Percentiles rank a stretch among this genome's conserved stretches.
Conservation (phyloP, 2,797 vertebrate species). For the Botia almorhae region DNA sequence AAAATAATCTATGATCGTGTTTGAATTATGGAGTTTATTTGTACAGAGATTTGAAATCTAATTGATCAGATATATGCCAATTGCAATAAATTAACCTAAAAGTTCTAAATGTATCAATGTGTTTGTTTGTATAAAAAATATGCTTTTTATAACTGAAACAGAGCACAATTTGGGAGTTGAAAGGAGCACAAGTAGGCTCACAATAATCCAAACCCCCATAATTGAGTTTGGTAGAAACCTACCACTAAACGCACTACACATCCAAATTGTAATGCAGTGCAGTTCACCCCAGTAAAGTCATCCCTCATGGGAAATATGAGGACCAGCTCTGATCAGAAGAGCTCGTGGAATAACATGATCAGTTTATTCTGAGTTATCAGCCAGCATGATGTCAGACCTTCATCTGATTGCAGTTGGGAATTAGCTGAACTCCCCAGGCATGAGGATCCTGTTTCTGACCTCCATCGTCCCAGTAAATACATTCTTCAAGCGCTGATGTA, state of each 20-base stretch:
- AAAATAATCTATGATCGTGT: conserved; percentile 32
- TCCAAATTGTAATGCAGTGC: conserved; percentile 22
- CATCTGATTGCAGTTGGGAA: conserved; percentile 39
- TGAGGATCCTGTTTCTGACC: conserved; percentile 48
- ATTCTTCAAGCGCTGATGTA: conserved; percentile 35
- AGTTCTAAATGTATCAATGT: background rate
- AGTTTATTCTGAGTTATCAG: conserved; percentile 51
- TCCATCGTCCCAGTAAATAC: conserved; percentile 34
- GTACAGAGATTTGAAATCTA: conserved; percentile 40
- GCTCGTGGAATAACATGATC: conserved; percentile 37
- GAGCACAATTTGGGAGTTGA: background rate
- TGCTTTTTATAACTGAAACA: background rate
- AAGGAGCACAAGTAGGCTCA: background rate
- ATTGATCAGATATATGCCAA: conserved; percentile 2
- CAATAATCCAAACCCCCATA: background rate
- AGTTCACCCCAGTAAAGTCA: conserved; percentile 41
- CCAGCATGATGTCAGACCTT: conserved; percentile 42
- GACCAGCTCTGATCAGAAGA: conserved; percentile 35
- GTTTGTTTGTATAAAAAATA: background rate
- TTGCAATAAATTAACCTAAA: conserved; percentile 36
- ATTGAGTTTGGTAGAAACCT: conserved; percentile 12
- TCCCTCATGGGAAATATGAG: conserved; percentile 37
- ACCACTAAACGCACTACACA: conserved; percentile 1
- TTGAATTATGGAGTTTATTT: conserved; percentile 41
- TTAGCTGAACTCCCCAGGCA: conserved; percentile 35